Percentiles rank a stretch among this genome's conserved stretches.
These are phyloP conservation scores for Olivierus martensii DNA, from an alignment of 1,140 invertebrate species.

Conservation along the genomic window DNA sequence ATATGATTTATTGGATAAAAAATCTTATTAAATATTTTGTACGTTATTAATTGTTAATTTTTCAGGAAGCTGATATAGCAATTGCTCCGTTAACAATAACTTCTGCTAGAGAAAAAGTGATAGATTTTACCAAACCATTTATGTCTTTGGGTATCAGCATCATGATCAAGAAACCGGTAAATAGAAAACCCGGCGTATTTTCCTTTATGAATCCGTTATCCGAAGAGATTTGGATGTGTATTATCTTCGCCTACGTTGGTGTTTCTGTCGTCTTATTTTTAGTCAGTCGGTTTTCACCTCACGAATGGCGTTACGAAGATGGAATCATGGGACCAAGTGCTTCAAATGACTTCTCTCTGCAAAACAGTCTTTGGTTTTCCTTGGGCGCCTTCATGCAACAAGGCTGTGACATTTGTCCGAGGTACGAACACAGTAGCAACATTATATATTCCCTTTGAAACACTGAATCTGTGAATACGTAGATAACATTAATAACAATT, in stretches of 20 bases:
- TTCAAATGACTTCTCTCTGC: conserved; percentile 91
- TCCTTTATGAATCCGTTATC: conserved; percentile 95
- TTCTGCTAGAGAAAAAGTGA: conserved; percentile 78
- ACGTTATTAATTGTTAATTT: conserved; percentile 8
- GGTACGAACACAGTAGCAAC: conserved; percentile 37
- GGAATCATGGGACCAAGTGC: conserved; percentile 20
- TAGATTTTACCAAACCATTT: conserved; percentile 95
- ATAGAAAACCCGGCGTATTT: conserved; percentile 77
- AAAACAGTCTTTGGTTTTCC: conserved; percentile 78
- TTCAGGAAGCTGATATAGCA: conserved; percentile 89
- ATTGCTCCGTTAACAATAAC: conserved; percentile 95
- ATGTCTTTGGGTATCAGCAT: conserved; percentile 97
- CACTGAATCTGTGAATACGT: no score
- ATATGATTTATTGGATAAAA: no score
- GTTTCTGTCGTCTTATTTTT: conserved; percentile 92
- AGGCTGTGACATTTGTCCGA: conserved; percentile 89
- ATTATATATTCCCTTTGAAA: no score
- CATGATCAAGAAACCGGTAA: conserved; percentile 92
- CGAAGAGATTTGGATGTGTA: conserved; percentile 94
- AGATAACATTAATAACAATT: no score
- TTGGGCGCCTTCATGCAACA: conserved; percentile 94
- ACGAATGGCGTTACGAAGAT: conserved; percentile 63
- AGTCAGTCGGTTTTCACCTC: conserved; percentile 87
- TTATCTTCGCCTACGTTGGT: conserved; percentile 90
- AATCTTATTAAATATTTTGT: no score